A percentile compares a stretch with the other conserved stretches of the same genome.
Evolutionary conservation across 1,140 invertebrate genomes (phyloP).

Genomic region (Pararge aegeria): DNA sequence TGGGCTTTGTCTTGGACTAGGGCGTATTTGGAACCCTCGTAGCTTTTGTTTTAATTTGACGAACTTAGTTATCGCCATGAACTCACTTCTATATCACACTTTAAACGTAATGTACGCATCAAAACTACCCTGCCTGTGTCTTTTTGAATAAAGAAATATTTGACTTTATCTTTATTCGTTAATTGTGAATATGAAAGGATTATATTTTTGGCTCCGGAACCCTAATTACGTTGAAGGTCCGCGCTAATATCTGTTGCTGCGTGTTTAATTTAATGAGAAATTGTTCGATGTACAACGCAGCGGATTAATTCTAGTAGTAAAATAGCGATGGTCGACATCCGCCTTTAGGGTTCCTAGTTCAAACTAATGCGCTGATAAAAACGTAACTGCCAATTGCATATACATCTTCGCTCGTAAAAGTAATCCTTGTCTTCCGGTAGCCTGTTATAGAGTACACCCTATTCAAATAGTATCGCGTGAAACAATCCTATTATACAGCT

Average conservation of each 20-base stretch:
- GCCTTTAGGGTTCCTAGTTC: slow-evolving; percentile 49
- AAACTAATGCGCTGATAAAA: slow-evolving; percentile 54
- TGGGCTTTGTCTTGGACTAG: too few relatives aligned
- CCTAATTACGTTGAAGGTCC: slow-evolving; percentile 43
- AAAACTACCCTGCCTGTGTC: too few relatives aligned
- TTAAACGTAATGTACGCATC: too few relatives aligned
- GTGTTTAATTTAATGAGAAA: slow-evolving; percentile 65
- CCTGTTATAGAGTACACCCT: not conserved
- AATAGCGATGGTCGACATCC: slow-evolving; percentile 39
- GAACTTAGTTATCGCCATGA: too few relatives aligned
- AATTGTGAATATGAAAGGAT: too few relatives aligned
- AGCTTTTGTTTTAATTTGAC: too few relatives aligned
- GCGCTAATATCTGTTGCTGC: slow-evolving; percentile 35
- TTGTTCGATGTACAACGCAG: slow-evolving; percentile 45
- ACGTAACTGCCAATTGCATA: slow-evolving; percentile 57
- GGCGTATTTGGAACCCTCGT: too few relatives aligned
- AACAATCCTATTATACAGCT: slow-evolving; percentile 7
- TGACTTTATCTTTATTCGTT: too few relatives aligned
- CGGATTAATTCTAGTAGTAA: slow-evolving; percentile 56
- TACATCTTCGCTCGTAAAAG: slow-evolving; percentile 58
- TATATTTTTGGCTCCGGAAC: not conserved
- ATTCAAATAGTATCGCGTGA: not conserved
- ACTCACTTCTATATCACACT: too few relatives aligned
- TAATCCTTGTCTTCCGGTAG: slow-evolving; percentile 44
- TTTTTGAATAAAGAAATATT: too few relatives aligned